Base-by-base conservation (phyloP, 2,113 vertebrate species). In the Hucho hucho region DNA sequence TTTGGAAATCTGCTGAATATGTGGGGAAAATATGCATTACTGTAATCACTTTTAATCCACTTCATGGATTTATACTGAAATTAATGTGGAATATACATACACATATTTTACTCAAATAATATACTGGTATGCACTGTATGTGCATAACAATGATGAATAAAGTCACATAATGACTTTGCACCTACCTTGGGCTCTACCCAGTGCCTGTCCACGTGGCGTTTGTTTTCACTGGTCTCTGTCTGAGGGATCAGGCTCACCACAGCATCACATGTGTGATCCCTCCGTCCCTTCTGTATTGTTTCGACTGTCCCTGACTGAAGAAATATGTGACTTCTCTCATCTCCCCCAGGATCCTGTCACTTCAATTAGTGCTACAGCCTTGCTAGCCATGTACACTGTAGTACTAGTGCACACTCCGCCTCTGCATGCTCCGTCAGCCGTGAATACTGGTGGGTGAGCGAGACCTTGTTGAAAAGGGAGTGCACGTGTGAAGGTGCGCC, bases 401-500 rank as follows among this genome's bases (percentile, higher is more conserved):
- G 67, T 66, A 74, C 73, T 9, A n/a, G n/a, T 64, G 32, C 73
- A 18, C 58, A 69, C 74, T 63, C 67, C 22, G 37, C 20, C 53
- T 18, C n/a, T 22, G 77, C 73, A 83, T 72, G 80, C 63, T 74
- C 58, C 78, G 63, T 71, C 87, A 81, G 78, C 79, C 83, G 78
- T 59, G 69, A 66, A 22, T 73, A 72, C n/a, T 25, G 46, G 76
- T 46, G 72, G 69, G 6, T 28, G 49, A 74, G 69, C 83, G 63
- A 69, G 73, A 77, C 69, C 73, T 85, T n/a, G 73, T 7, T 18
- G 75, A 79, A 77, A 5, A 81, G 69, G 14, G 24, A n/a, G 24
- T 56, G 72, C 87, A 89, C 81, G 83, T 89, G 88, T 73, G 78
- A 75, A 73, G 2, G 72, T 28, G 70, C 56, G 72, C n/a, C 59